Evolutionary conservation across 2,797 vertebrate species (phyloP).

Genomic region (Falco peregrinus): DNA sequence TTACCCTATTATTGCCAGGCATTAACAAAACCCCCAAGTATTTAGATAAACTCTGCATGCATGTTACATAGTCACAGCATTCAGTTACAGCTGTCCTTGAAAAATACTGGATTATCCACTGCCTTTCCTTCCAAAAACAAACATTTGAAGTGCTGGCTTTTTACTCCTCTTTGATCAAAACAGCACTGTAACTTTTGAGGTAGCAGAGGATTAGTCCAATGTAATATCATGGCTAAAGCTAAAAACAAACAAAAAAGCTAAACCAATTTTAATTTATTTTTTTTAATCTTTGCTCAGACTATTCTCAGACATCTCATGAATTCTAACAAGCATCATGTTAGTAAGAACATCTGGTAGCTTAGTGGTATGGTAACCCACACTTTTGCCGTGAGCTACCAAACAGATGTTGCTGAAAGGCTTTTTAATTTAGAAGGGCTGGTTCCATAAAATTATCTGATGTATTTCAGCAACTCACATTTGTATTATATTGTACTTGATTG

Average conservation of each 20-base stretch:
- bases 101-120: neutral
- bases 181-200: neutral
- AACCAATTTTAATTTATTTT: neutral
- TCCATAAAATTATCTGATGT: neutral
- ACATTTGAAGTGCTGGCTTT: neutral
- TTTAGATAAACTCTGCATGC: neutral
- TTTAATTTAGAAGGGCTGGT: constrained; percentile 18
- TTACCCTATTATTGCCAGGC: neutral
- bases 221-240: constrained; percentile 20
- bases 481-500: neutral
- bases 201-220: constrained; percentile 20
- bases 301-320: constrained; percentile 6
- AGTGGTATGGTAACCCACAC: neutral
- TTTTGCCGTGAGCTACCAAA: neutral
- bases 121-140: constrained; percentile 1
- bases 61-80: neutral
- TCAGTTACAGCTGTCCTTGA: neutral
- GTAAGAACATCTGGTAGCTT: constrained; percentile 28
- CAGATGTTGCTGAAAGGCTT: constrained; percentile 24
- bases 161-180: constrained; percentile 16
- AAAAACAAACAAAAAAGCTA: constrained; percentile 41
- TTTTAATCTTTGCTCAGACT: neutral
- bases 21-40: neutral
- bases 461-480: neutral
- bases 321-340: constrained; percentile 8